These are phyloP conservation scores for Nipponia nippon DNA, from an alignment of 2,113 vertebrate genomes.

Conservation along the genomic window DNA sequence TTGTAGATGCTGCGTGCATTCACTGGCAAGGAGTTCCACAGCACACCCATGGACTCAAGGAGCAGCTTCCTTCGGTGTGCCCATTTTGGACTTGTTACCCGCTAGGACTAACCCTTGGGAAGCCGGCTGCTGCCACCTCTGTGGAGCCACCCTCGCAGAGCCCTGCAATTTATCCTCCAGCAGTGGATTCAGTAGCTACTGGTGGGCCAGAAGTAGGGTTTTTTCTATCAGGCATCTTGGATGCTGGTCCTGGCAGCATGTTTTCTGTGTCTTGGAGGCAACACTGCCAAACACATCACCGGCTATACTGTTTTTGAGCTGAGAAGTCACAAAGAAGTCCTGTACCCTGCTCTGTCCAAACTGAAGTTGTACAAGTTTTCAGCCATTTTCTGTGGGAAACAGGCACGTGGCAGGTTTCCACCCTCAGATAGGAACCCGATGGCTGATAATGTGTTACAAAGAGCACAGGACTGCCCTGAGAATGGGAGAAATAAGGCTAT, in stretches of 20 bases:
- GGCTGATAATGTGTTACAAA: not conserved
- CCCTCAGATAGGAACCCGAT: fast-evolving
- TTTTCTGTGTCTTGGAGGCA: not conserved
- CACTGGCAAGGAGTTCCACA: not conserved
- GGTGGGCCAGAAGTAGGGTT: not conserved
- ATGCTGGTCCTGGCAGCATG: not conserved
- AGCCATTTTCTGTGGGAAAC: not conserved
- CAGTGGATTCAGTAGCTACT: not conserved
- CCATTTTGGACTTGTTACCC: not conserved
- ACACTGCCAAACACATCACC: not conserved
- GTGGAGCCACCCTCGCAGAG: not conserved
- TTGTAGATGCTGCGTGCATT: not conserved
- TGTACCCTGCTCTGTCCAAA: not conserved
- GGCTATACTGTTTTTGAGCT: not conserved
- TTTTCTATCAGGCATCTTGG: not conserved
- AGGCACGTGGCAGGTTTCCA: fast-evolving
- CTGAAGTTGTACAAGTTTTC: not conserved
- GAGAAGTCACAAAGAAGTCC: not conserved
- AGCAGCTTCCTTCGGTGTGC: not conserved
- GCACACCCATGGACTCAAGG: not conserved
- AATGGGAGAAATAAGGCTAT: not conserved
- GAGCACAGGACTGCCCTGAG: not conserved
- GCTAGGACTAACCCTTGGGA: not conserved
- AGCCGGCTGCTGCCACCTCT: not conserved
- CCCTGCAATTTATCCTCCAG: not conserved